Evolutionary conservation across 2,797 vertebrate genomes (phyloP).

Genomic region (Acrossocheilus fasciatus): DNA sequence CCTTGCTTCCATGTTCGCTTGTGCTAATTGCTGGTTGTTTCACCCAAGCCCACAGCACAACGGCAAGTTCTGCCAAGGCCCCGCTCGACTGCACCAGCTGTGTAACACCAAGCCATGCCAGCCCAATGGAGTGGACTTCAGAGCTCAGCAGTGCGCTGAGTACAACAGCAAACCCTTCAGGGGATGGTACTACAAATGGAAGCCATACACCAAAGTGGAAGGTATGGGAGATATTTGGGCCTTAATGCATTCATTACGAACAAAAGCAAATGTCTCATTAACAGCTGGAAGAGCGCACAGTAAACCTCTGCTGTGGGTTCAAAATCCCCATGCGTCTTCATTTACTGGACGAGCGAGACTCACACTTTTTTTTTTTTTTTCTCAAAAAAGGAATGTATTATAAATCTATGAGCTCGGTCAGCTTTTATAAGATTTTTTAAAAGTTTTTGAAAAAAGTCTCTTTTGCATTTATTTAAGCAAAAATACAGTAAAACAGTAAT

Average conservation of each 20-base stretch:
- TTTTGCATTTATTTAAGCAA: not conserved
- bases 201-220: constrained; percentile 95
- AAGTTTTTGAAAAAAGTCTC: not conserved
- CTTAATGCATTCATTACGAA: constrained; percentile 28
- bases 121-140: constrained; percentile 82
- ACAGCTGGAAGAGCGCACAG: constrained; percentile 16
- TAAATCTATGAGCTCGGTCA: not conserved
- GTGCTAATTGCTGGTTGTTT: constrained; percentile 48
- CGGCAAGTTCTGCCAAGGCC: constrained; percentile 91
- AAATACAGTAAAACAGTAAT: not conserved
- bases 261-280: constrained; percentile 37
- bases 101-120: constrained; percentile 86
- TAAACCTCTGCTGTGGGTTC: not conserved
- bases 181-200: constrained; percentile 99
- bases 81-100: constrained; percentile 87
- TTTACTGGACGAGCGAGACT: not conserved
- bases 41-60: constrained; percentile 90
- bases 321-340: not conserved
- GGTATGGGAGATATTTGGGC: constrained; percentile 75
- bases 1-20: constrained; percentile 26
- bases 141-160: constrained; percentile 93
- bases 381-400: not conserved
- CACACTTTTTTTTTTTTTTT: not conserved
- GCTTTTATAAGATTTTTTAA: not conserved
- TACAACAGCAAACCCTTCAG: constrained; percentile 98